phyloP scores from a whole-genome alignment of 2,888 invertebrate species.

The Dexiosoma caninum region DNA sequence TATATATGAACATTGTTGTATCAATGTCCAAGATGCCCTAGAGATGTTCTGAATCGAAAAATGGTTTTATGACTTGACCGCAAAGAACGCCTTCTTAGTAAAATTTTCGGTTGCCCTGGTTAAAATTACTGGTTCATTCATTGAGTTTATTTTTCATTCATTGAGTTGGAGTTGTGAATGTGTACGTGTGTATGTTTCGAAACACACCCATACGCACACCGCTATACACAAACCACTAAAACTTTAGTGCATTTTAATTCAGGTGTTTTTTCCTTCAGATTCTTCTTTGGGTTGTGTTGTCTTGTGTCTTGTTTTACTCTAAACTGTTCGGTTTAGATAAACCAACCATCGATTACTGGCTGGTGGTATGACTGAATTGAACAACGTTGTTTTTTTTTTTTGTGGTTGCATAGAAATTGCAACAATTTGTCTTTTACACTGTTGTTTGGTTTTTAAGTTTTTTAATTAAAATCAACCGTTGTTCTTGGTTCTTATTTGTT shows the following conservation, averaged over 20 bases:
- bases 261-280: conserved; percentile 33
- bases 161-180: not conserved
- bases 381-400: conserved; percentile 20
- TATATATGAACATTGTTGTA: too few relatives aligned
- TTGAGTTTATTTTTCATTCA: conserved; percentile 44
- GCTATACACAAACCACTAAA: not conserved
- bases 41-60: too few relatives aligned
- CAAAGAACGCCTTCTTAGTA: too few relatives aligned
- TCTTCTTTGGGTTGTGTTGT: not conserved
- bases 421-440: conserved; percentile 55
- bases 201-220: not conserved
- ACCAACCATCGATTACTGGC: conserved; percentile 20
- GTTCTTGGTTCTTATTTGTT: not conserved
- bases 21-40: too few relatives aligned
- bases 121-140: conserved; percentile 47
- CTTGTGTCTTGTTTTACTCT: not conserved
- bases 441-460: conserved; percentile 4
- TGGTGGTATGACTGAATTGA: not conserved
- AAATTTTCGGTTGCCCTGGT: too few relatives aligned
- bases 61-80: too few relatives aligned
- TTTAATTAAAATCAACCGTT: conserved; percentile 48
- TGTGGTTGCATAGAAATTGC: conserved; percentile 29
- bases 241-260: not conserved
- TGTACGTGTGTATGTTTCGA: not conserved
- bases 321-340: conserved; percentile 29